These are phyloP conservation scores for Enteromius viviparus DNA, from an alignment of 2,797 vertebrate species.

Conservation along the genomic window DNA sequence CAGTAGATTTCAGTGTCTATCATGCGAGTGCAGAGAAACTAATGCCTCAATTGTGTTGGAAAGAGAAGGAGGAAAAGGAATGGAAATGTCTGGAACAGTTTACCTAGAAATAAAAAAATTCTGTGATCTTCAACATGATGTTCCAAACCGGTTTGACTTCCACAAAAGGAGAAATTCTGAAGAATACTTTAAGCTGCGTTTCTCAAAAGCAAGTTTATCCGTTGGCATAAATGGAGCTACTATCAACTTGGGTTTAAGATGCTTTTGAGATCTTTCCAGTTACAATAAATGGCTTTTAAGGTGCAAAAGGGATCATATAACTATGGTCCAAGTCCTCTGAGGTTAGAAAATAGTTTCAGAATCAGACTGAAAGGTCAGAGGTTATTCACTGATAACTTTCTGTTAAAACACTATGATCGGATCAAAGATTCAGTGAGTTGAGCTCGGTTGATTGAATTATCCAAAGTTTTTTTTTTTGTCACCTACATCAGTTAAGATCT, in stretches of 20 bases:
- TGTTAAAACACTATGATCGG: not conserved
- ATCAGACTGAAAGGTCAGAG: not conserved
- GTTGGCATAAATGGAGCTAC: too few relatives aligned
- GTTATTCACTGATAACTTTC: not conserved
- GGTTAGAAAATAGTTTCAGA: not conserved
- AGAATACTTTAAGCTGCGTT: not conserved
- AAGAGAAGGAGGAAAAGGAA: not conserved
- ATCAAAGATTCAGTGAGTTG: not conserved
- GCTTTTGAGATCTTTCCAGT: not conserved
- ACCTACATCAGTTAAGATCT: not conserved
- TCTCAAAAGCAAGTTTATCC: not conserved
- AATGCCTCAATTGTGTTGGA: not conserved
- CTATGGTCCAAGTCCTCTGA: not conserved
- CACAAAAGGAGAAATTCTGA: not conserved
- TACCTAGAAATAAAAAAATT: not conserved
- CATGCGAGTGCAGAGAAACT: constrained; percentile 14
- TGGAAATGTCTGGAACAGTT: not conserved
- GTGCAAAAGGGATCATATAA: not conserved
- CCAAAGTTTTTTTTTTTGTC: too few relatives aligned
- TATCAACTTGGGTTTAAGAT: too few relatives aligned
- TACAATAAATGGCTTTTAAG: not conserved
- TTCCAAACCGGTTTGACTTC: not conserved
- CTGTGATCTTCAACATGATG: not conserved
- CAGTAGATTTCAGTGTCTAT: constrained; percentile 16
- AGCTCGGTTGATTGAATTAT: not conserved